Base-by-base conservation (phyloP, 1,140 invertebrate species). In the Drosophila lacertosa region DNA sequence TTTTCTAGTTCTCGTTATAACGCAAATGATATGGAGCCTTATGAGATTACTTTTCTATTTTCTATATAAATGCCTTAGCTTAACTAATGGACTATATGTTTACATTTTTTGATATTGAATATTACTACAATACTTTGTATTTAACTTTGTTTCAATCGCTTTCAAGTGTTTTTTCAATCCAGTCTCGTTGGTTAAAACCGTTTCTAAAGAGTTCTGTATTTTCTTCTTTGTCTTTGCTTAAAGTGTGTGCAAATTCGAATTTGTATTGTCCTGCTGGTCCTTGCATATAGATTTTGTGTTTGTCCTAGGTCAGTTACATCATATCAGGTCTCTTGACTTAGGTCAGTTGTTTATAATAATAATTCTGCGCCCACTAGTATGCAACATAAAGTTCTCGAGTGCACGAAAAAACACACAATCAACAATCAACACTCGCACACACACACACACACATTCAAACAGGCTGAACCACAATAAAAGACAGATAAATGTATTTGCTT, bases 401-500 rank as follows among this genome's bases (percentile, higher is more conserved):
- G 22, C 50, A 13, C 63, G 60, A 39, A 42, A n/a, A n/a, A n/a
- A n/a, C n/a, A n/a, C n/a, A n/a, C n/a, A n/a, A n/a, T n/a, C n/a
- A n/a, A n/a, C n/a, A n/a, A n/a, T n/a, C n/a, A n/a, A 55, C 59
- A 16, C 42, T 9, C 50, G 40, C 39, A 60, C 70, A 53, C 42
- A 72, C 48, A 58, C 26, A 54, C 29, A 32, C 35, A 68, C 24
- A 62, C 35, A 54, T n/a, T n/a, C n/a, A n/a, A n/a, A n/a, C 48
- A 54, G 54, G 13, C 15, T 48, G 32, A 59, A 44, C 26, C 54
- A 67, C 33, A 55, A 50, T 54, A 24, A 69, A 55, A 55, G 59
- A 54, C n/a, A 47, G 24, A 37, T 44, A 77, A 88, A 60, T 82
- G 63, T n/a, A n/a, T 82, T 88, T 77, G 39, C 54, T 77, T 59